Conservation (phyloP, 2,888 invertebrate genomes). For the Tubulanus polymorphus region DNA sequence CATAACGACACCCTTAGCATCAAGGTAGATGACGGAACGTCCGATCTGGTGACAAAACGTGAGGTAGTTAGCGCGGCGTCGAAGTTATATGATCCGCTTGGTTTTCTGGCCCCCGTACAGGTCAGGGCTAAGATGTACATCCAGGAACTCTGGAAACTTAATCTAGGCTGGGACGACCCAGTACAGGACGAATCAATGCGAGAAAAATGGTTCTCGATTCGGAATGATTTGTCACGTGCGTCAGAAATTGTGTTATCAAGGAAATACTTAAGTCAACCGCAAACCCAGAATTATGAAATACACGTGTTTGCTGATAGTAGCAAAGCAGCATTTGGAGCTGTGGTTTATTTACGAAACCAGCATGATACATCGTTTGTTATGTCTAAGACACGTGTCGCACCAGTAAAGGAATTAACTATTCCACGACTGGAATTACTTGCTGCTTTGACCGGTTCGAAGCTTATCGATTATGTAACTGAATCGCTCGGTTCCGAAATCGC, state of each 20-base stretch:
- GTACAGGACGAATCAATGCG: background rate
- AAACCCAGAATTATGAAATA: background rate
- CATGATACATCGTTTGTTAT: background rate
- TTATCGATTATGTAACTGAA: background rate
- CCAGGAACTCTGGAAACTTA: background rate
- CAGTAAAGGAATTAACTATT: background rate
- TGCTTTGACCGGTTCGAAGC: background rate
- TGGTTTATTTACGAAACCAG: background rate
- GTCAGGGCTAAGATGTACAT: background rate
- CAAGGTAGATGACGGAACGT: background rate
- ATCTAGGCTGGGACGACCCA: background rate
- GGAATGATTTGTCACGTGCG: background rate
- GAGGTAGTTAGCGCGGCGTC: slow-evolving; percentile 8
- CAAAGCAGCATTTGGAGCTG: background rate
- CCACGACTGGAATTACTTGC: background rate
- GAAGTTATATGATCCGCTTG: slow-evolving; percentile 8
- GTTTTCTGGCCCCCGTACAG: background rate
- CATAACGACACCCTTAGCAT: background rate
- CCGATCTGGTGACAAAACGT: slow-evolving; percentile 5
- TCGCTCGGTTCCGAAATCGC: background rate
- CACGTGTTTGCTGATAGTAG: background rate
- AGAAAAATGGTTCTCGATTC: background rate
- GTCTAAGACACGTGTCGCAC: background rate
- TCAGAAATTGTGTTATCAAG: background rate
- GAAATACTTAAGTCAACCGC: background rate